A percentile compares a stretch with the other conserved stretches of the same genome.
Evolutionary conservation across 2,888 invertebrate species (phyloP).

Genomic region (Pseudococcus viburni): DNA sequence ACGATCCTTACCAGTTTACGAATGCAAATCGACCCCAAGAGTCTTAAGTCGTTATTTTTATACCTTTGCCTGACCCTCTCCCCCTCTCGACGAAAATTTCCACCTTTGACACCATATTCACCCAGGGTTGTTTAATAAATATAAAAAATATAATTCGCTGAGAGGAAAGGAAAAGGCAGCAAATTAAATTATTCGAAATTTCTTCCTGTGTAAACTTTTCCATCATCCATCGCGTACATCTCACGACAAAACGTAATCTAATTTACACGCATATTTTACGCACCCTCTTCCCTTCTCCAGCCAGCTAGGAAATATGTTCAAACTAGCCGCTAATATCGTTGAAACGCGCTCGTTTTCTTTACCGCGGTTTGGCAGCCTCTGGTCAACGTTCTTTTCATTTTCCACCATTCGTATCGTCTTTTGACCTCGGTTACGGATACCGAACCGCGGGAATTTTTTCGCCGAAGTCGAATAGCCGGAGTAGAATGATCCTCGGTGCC

Average conservation of each 20-base stretch:
- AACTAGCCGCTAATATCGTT: neutral
- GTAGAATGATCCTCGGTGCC: neutral
- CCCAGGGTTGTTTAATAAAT: too few relatives aligned
- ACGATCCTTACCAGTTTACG: neutral
- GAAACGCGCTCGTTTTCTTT: neutral
- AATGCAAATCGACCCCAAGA: neutral
- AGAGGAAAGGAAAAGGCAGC: too few relatives aligned
- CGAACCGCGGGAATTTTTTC: neutral
- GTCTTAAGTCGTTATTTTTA: slow-evolving; percentile 5
- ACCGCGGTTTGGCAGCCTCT: neutral
- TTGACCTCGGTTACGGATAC: neutral
- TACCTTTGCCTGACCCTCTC: neutral
- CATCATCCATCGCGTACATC: neutral
- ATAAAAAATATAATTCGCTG: too few relatives aligned
- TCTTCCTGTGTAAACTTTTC: neutral
- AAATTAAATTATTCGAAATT: neutral
- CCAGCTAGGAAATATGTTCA: neutral
- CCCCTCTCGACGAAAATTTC: neutral
- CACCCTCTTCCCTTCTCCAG: neutral
- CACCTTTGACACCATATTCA: neutral
- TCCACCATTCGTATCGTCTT: neutral
- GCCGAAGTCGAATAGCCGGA: neutral
- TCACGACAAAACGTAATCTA: neutral
- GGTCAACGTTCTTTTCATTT: neutral
- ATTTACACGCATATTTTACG: slow-evolving; percentile 14